Evolutionary conservation across 1,140 invertebrate species (phyloP), one percentile per base, ranked within the genome.

Genomic region (Uloborus diversus): DNA sequence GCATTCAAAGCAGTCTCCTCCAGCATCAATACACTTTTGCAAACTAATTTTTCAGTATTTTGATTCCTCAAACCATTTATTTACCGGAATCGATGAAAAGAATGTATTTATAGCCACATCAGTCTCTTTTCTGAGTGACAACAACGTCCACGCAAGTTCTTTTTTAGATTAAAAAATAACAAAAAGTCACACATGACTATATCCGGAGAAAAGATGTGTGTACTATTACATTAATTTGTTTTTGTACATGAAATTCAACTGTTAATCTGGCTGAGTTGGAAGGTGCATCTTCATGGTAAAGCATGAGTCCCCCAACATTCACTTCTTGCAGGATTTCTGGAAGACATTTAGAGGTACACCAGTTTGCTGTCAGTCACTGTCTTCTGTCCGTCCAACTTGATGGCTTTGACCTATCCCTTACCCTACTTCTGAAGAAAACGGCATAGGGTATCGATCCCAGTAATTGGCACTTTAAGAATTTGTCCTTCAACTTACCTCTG

Each of bases 261-360:
- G 49, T 20, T 20, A 20, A 51, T 51, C 7, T 51, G 13, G 7
- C 20, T 13, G 20, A 13, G 4, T 51, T 5, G 30, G 14, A 61
- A 61, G 57, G 30, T 61, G 25, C 57, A 61, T 61, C 30, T 4
- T 61, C 57, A 61, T 61, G 57, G 27, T 61, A 5, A 28, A 61
- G 30, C 25, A 61, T 61, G 30, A 61, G 30, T 61, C 57, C 57
- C 25, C 57, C 20, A 27, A 61, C 57, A 28, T 61, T 61, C 14
- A 61, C 57, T 14, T 61, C 57, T 32, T 61, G 57, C 25, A 61
- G 57, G 30, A 61, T 61, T 61, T 28, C 25, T 61, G 57, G 57
- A 61, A 61, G 27, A 28, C 57, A 61, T 27, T 61, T 61, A 61
- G 57, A 4, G 49, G n/a, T 61, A 4, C 30, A 61, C 25, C 57